These are phyloP conservation scores for Notoglanidium macrostoma DNA, from an alignment of 2,797 vertebrate genomes.

Conservation along the genomic window DNA sequence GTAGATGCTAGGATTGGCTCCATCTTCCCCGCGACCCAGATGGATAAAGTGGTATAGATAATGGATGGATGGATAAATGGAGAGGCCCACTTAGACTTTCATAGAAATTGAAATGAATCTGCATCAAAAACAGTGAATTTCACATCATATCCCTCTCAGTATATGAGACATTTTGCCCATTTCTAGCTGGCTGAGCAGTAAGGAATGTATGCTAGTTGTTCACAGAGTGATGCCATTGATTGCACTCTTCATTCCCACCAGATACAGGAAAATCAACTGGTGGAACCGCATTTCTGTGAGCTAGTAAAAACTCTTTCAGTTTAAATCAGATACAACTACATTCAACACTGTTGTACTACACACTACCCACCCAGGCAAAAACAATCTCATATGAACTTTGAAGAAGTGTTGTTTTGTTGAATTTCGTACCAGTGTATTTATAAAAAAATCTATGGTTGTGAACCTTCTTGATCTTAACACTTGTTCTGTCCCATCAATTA, in stretches of 20 bases:
- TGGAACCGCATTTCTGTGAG: neutral
- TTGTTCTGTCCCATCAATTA: neutral
- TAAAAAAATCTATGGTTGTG: neutral
- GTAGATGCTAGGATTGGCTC: too few species aligned
- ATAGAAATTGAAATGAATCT: neutral
- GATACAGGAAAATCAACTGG: slow-evolving; percentile 9
- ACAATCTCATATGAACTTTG: neutral
- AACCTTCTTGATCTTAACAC: neutral
- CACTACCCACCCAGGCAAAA: neutral
- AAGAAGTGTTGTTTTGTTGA: neutral
- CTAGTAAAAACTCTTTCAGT: slow-evolving; percentile 14
- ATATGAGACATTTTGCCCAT: neutral
- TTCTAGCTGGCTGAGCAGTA: neutral
- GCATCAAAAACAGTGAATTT: slow-evolving; percentile 1
- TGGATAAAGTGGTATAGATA: too few species aligned
- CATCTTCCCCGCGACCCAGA: too few species aligned
- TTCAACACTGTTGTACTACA: neutral
- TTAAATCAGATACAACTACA: neutral
- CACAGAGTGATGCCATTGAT: slow-evolving; percentile 26
- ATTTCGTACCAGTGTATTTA: neutral
- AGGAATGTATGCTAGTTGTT: neutral
- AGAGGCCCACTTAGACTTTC: too few species aligned
- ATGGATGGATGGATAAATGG: too few species aligned
- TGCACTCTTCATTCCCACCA: neutral
- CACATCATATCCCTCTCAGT: neutral